Conservation (phyloP, 2,888 invertebrate genomes). For the Caenorhabditis doughertyi region DNA sequence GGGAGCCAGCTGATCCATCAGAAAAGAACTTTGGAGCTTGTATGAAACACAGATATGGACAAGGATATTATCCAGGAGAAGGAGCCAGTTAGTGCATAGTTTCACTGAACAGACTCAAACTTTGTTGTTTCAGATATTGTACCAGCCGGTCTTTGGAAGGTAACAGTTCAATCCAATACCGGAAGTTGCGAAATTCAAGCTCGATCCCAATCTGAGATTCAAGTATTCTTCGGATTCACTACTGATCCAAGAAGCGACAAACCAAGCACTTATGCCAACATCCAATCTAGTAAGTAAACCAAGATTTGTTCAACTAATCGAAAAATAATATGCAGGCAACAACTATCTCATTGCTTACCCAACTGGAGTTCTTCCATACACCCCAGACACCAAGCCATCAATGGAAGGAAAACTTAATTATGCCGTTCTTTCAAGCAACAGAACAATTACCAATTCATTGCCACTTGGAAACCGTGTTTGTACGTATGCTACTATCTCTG, state of each 20-base stretch:
- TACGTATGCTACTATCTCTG: conserved; percentile 68
- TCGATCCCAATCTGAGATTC: conserved; percentile 75
- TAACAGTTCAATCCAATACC: conserved; percentile 65
- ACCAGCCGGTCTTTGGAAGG: conserved; percentile 74
- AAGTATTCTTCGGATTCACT: conserved; percentile 75
- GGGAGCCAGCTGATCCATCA: conserved; percentile 65
- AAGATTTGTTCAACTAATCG: neutral
- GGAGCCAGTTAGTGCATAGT: conserved; percentile 52
- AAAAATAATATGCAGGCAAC: conserved; percentile 42
- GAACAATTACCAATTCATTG: conserved; percentile 64
- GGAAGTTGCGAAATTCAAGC: conserved; percentile 72
- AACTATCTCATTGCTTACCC: conserved; percentile 74
- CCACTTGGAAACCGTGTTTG: conserved; percentile 63
- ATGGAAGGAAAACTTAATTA: conserved; percentile 76
- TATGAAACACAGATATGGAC: conserved; percentile 74
- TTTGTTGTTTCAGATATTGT: conserved; percentile 69
- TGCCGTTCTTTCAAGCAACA: conserved; percentile 68
- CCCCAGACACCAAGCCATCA: conserved; percentile 64
- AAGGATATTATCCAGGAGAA: conserved; percentile 69
- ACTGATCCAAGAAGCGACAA: conserved; percentile 72
- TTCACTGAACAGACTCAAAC: too few relatives aligned
- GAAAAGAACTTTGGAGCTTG: conserved; percentile 63
- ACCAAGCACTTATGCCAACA: conserved; percentile 69
- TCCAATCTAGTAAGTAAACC: conserved; percentile 64
- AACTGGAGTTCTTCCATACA: conserved; percentile 69